Conservation (phyloP, 2,797 vertebrate species). For the Meda fulgida region DNA sequence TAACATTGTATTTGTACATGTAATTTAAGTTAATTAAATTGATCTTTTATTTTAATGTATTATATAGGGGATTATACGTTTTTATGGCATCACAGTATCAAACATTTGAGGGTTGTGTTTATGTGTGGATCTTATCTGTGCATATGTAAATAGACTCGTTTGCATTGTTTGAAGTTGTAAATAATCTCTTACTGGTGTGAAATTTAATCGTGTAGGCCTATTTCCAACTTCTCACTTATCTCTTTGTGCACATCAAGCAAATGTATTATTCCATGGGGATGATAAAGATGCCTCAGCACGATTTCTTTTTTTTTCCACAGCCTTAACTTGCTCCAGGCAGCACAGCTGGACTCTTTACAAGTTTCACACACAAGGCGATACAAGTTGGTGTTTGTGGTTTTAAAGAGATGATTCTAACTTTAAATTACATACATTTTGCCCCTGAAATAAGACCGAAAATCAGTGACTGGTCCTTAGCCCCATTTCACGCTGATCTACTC, state of each 20-base stretch:
- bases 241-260: background rate
- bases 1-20: background rate
- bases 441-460: background rate
- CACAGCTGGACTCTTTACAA: slow-evolving; percentile 11
- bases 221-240: background rate
- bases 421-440: background rate
- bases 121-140: background rate
- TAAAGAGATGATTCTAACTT: background rate
- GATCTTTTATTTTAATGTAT: background rate
- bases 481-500: background rate
- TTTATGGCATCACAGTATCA: background rate
- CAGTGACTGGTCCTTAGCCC: background rate
- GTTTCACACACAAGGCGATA: background rate
- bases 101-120: background rate
- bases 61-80: background rate
- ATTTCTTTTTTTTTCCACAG: background rate
- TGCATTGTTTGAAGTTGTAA: background rate
- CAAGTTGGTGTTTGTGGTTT: background rate
- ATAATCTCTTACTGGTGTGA: background rate
- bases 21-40: background rate
- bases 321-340: background rate
- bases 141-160: background rate
- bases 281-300: slow-evolving; percentile 2
- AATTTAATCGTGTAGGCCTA: background rate
- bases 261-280: background rate